These are phyloP conservation scores for Jaculus jaculus DNA, from an alignment of 2,113 vertebrate species.

Conservation along the genomic window DNA sequence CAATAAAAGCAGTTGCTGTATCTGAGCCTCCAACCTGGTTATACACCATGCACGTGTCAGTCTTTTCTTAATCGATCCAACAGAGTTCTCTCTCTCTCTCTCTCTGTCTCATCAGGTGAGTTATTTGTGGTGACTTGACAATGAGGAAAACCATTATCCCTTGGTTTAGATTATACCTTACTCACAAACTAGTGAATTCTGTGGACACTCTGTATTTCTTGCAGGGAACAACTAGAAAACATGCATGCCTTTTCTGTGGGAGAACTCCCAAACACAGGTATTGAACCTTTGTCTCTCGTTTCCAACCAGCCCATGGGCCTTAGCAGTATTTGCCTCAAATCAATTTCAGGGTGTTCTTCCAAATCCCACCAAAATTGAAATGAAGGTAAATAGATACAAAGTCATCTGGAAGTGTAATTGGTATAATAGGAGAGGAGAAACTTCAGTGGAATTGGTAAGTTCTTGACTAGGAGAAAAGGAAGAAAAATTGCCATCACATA, in stretches of 20 bases:
- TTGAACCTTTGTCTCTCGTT: neutral
- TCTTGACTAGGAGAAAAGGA: neutral
- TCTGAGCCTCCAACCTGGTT: neutral
- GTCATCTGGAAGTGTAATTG: neutral
- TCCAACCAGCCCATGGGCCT: neutral
- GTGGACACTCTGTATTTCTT: neutral
- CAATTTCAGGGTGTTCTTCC: neutral
- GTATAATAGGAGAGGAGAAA: neutral
- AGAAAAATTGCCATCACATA: neutral
- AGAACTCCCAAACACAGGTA: neutral
- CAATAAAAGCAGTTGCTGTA: neutral
- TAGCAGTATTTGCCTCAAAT: slow-evolving; percentile 1
- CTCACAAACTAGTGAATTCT: neutral
- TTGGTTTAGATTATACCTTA: neutral
- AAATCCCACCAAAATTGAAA: neutral
- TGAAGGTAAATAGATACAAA: neutral
- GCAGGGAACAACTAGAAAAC: neutral
- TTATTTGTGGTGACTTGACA: slow-evolving; percentile 13
- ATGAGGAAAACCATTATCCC: neutral
- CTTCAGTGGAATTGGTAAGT: neutral
- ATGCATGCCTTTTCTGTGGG: neutral
- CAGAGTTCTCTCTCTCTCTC: neutral
- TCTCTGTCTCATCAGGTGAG: neutral
- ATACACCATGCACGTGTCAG: neutral
- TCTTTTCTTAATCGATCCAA: neutral